Base-by-base conservation (phyloP, 1,140 invertebrate genomes). In the Drosophila busckii region DNA sequence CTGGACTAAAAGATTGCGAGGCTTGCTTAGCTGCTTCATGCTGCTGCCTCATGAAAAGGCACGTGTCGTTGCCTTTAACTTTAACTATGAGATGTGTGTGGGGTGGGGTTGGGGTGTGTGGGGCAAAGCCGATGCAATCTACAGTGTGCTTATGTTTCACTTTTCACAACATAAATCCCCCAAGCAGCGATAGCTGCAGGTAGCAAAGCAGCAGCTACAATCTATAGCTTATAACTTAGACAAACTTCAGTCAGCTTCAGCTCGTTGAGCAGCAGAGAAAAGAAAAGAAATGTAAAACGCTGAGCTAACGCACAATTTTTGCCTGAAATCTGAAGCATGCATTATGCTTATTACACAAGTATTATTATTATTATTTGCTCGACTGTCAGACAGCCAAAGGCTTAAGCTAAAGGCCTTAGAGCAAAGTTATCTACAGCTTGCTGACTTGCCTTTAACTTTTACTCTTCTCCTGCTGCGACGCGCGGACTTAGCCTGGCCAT, bases 91-190 rank as follows among this genome's bases (percentile, higher is more conserved):
- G 35, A 6, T 26, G 26, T 26, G 8, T 19, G 6, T 45, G 20
- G 35, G 49, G 28, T 45, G 62, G 31, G 50, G 42, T 52, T 70
- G 20, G 22, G 44, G 44, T 29, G 44, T 55, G 49, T 52, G 70
- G 67, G 48, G 34, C 42, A 70, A 70, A 70, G 67, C 65, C 61
- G 50, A 54, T 76, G 70, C 70, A 76, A 76, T 76, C 70, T n/a
- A n/a, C 70, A 50, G 65, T 20, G 55, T 70, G 70, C 70, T 76
- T 76, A 76, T 76, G 68, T 78, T 78, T 78, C 73, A 78, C 73
- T 78, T 80, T 80, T 78, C 73, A 80, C 73, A 78, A 73, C 73
- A 80, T 80, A 80, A 78, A 78, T 78, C 73, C 73, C 67, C 63
- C 35, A 52, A 70, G 69, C 49, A 64, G 63, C 46, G 41, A n/a